Evolutionary conservation across 1,140 invertebrate genomes (phyloP), one percentile per base, ranked within the genome.

Genomic region (Pseudomyrmex concolor): DNA sequence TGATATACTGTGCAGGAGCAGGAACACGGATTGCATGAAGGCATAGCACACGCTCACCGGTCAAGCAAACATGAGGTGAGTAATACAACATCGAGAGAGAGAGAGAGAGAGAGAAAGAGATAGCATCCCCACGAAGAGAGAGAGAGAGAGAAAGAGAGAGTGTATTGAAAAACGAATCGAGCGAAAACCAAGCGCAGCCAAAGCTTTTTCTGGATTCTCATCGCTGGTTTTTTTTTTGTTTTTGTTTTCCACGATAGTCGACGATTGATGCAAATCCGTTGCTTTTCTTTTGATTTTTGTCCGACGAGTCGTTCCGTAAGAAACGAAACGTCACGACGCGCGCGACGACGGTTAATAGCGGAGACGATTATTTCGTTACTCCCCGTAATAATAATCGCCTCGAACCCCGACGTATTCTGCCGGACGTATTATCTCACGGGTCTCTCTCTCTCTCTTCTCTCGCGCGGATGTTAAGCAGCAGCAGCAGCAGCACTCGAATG

Each of bases 21-120:
- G 92, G 77, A 93, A 93, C 89, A 90, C 90, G 89, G 82, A 89
- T 91, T 92, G 92, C 91, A 91, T 92, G 93, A 94, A 91, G 90
- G 87, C 92, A 92, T 93, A 94, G 93, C 93, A 92, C 91, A 91
- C 91, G 91, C 91, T 90, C 78, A 89, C 91, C 88, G 89, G 90
- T 86, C 86, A 91, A 86, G 91, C 92, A 91, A 93, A 91, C 92
- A 94, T 94, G 94, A 94, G 84, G 94, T 94, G 86, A 94, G 93
- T 94, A 92, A 57, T 51, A 73, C 70, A 50, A 68, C 71, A 74
- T 19, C 66, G 59, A 71, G 76, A 1, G 62, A 51, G 76, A 45
- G 45, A 63, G 60, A 34, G 34, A 34, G 59, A 71, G 76, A 1
- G 62, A 51, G 76, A 45, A 51, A 63, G 60, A 34, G 34, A 34